Base-by-base conservation (phyloP, 2,888 invertebrate genomes). In the Eupsilia transversa region DNA sequence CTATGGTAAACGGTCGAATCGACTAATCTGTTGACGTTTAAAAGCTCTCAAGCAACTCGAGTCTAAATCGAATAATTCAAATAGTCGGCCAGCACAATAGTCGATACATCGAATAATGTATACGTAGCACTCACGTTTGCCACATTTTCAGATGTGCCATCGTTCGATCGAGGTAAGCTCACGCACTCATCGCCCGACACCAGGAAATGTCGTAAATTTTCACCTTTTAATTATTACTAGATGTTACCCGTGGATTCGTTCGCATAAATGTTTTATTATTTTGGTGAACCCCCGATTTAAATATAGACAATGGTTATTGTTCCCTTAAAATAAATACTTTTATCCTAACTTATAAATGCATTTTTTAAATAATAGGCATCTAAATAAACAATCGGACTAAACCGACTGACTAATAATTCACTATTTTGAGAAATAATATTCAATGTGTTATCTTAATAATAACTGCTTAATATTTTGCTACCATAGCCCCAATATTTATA, bases 101-200 rank as follows among this genome's bases (percentile, higher is more conserved):
- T 87, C 87, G 85, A 85, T 88, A 83, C 85, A 83, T 84, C 78
- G 79, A 77, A 65, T 83, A 83, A 82, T 86, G 61, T 86, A 69
- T 79, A 74, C 73, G 74, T 81, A 79, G 89, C 92, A 94, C 93
- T 94, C 93, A 95, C 87, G 85, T 82, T 91, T 92, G 88, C 89
- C 93, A 93, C 94, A 91, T 94, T 96, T 96, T 94, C 96, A 96
- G 96, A 95, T 94, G 90, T 92, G 81, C 92, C 95, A 83, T 91
- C 94, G 88, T 91, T 93, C 88, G 93, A 94, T 84, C 91, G 94
- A 96, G 96, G 96, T 96, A 95, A 95, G 96, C 92, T 89, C 93
- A 93, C 88, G 86, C 92, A 91, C 84, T 87, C 92, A 93, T 92
- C 88, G 87, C 63, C 80, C 82, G 87, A 88, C 88, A 93, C 95